Evolutionary conservation across 1,140 invertebrate species (phyloP), one percentile per base, ranked within the genome.

Genomic region (Solenopsis fugax): DNA sequence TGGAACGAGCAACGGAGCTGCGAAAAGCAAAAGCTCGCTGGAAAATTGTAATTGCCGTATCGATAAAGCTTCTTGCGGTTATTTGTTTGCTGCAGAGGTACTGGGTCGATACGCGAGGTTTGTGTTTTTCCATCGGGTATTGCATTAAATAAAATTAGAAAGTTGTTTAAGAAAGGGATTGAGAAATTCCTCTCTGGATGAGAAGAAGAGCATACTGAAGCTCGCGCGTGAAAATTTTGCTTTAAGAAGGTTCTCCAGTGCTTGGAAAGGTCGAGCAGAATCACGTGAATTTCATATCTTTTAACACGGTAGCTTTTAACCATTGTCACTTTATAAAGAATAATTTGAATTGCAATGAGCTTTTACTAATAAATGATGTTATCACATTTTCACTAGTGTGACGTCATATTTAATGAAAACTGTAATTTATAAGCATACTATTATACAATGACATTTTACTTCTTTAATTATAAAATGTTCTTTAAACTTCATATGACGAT

Each of bases 31-130:
- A 41, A 41, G 41, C 41, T 84, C 13, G 7, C 62, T 12, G 80
- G 13, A 37, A 24, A 54, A 58, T 48, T 24, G 7, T 67, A 80
- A 80, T 60, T 60, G 12, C 12, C 45, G 12, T 34, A 48, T 82
- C 52, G 67, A 82, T 21, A 73, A 48, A 72, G 4, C 37, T 18
- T 2, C 18, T 48, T 13, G 34, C 29, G 9, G n/a, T 41, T 12
- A 13, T 41, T 37, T 18, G 12, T 56, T 60, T 16, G 18, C 41
- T 9, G 37, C 65, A 10, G 13, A 21, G 21, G 5, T 5, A 13
- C 10, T 50, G 24, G 7, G 34, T 60, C 24, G 41, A 21, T n/a
- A 13, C 7, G n/a, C 6, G 13, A 10, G 21, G 7, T 64, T 29
- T 52, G 1, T 12, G 34, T 41, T n/a, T 60, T 29, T 34, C 24